Conservation (phyloP, 2,113 vertebrate species). For the Indri indri region DNA sequence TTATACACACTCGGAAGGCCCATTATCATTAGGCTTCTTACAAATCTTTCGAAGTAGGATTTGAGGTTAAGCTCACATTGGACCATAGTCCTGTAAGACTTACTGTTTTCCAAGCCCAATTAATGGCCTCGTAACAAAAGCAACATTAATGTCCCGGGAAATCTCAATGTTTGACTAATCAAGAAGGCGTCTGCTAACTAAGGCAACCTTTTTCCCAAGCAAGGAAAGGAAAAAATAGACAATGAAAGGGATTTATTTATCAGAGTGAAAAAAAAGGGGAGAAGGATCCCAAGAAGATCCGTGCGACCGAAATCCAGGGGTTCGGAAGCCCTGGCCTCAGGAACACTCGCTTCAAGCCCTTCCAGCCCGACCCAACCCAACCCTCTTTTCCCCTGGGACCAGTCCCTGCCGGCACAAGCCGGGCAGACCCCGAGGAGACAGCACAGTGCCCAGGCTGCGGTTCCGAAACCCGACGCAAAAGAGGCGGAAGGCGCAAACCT, state of each 20-base stretch:
- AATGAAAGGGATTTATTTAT: not conserved
- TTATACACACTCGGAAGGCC: not conserved
- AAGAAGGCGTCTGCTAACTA: not conserved
- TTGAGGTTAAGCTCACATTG: not conserved
- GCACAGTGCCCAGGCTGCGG: not conserved
- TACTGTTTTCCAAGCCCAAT: slow-evolving; percentile 16
- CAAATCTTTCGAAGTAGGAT: not conserved
- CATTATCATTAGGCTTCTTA: not conserved
- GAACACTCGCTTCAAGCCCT: not conserved
- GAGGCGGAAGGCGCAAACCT: not conserved
- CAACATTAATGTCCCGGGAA: not conserved
- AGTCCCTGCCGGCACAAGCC: not conserved
- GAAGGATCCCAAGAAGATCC: not conserved
- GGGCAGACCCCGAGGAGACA: not conserved
- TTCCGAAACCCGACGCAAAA: not conserved
- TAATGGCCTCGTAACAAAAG: slow-evolving; percentile 24
- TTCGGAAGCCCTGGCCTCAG: not conserved
- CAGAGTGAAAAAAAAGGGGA: not conserved
- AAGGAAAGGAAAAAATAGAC: not conserved
- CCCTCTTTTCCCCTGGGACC: not conserved
- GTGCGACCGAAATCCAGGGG: not conserved
- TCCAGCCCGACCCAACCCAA: not conserved
- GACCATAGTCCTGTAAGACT: not conserved
- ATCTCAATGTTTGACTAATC: not conserved
- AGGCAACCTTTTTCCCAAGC: not conserved